phyloP scores from a whole-genome alignment of 2,888 invertebrate genomes.

The Caenorhabditis uteleia region DNA sequence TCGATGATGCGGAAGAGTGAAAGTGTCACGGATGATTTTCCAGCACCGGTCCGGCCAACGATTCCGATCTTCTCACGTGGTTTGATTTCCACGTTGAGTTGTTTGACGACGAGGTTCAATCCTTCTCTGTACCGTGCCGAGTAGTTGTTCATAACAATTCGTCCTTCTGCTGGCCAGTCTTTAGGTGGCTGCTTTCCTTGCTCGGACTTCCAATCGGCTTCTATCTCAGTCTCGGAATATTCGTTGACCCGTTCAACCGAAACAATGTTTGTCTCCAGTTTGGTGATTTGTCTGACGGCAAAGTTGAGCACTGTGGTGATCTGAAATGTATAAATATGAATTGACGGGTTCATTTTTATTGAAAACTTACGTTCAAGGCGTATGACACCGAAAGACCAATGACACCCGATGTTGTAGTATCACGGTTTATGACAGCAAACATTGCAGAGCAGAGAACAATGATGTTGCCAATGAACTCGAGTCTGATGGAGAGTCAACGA shows the following conservation, averaged over 20 bases:
- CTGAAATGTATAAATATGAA: constrained; percentile 71
- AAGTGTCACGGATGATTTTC: constrained; percentile 68
- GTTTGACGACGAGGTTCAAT: constrained; percentile 74
- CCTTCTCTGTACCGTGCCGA: constrained; percentile 82
- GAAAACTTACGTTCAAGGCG: constrained; percentile 68
- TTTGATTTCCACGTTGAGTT: constrained; percentile 74
- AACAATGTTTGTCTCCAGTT: constrained; percentile 95
- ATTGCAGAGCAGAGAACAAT: constrained; percentile 92
- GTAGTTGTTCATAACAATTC: constrained; percentile 82
- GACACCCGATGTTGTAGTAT: constrained; percentile 73
- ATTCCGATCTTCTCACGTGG: constrained; percentile 75
- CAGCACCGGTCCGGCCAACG: constrained; percentile 71
- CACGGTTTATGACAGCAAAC: constrained; percentile 80
- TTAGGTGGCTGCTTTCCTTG: constrained; percentile 74
- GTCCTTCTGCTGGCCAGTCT: constrained; percentile 84
- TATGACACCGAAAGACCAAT: constrained; percentile 74
- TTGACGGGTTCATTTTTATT: background rate
- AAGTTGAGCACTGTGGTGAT: constrained; percentile 94
- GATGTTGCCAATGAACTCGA: constrained; percentile 94
- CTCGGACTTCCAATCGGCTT: constrained; percentile 73
- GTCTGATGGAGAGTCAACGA: constrained; percentile 86
- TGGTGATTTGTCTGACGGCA: constrained; percentile 94
- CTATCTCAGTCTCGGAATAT: constrained; percentile 61
- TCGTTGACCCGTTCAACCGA: constrained; percentile 82
- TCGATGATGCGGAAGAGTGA: constrained; percentile 69